Conservation (phyloP, 2,888 invertebrate genomes). For the Thymelicus sylvestris region DNA sequence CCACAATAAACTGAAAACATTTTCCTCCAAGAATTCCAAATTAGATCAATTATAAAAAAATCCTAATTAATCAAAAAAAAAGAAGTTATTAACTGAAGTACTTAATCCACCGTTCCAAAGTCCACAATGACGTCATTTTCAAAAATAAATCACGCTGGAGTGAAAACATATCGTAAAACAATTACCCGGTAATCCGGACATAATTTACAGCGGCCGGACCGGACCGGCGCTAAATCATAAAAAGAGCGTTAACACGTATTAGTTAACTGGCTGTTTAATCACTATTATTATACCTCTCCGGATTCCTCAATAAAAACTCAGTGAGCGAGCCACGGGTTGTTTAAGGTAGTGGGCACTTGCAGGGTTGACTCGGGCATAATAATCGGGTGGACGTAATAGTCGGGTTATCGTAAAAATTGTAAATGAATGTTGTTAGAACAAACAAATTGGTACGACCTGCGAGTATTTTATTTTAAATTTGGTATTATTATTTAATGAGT, state of each 20-base stretch:
- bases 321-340: neutral
- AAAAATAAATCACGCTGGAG: slow-evolving; percentile 46
- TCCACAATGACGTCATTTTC: slow-evolving; percentile 13
- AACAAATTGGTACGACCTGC: too few species aligned
- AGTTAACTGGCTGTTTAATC: slow-evolving; percentile 78
- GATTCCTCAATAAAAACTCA: slow-evolving; percentile 65
- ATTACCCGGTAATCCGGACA: slow-evolving; percentile 71
- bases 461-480: too few species aligned
- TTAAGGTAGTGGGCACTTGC: slow-evolving; percentile 2
- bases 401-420: too few species aligned
- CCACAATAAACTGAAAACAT: too few species aligned
- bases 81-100: neutral
- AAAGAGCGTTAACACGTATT: slow-evolving; percentile 77
- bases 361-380: neutral
- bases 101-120: slow-evolving; percentile 5
- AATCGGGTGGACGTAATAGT: too few species aligned
- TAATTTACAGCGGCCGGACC: slow-evolving; percentile 67
- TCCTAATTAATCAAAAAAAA: neutral
- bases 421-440: too few species aligned
- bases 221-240: slow-evolving; percentile 81
- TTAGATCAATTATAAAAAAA: too few species aligned
- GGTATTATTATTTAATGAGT: too few species aligned
- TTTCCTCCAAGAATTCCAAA: too few species aligned
- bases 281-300: slow-evolving; percentile 79
- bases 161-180: slow-evolving; percentile 79